Evolutionary conservation across 2,888 invertebrate species (phyloP).

Genomic region (Alsophila aescularia): DNA sequence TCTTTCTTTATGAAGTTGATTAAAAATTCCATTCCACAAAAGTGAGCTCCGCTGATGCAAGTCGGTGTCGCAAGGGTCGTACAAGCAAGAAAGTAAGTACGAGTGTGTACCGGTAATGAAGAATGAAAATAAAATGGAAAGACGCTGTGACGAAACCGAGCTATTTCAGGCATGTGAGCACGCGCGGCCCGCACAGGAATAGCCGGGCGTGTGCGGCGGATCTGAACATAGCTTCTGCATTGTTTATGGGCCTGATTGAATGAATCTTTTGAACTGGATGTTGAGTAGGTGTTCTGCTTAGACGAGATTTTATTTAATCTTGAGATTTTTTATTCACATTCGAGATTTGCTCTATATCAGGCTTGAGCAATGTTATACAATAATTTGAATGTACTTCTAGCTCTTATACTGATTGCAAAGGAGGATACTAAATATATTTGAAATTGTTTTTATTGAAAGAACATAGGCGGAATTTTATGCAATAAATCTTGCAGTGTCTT

Average conservation of each 20-base stretch:
- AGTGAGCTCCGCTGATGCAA: not conserved
- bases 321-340: too few species aligned
- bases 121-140: constrained; percentile 46
- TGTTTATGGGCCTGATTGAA: not conserved
- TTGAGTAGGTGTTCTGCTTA: too few species aligned
- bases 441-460: too few species aligned
- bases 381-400: too few species aligned
- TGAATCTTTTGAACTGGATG: not conserved
- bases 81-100: not conserved
- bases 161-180: constrained; percentile 55
- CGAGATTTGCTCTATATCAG: too few species aligned
- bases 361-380: too few species aligned
- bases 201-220: constrained; percentile 33
- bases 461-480: too few species aligned
- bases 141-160: constrained; percentile 51
- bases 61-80: constrained; percentile 8
- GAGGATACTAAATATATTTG: too few species aligned
- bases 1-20: too few species aligned
- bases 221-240: constrained; percentile 2
- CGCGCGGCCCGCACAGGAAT: constrained; percentile 49
- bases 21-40: not conserved
- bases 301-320: too few species aligned
- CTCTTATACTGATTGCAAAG: too few species aligned
- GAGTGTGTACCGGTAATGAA: constrained; percentile 14
- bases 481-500: too few species aligned